Evolutionary conservation across 2,888 invertebrate genomes (phyloP).

Genomic region (Xylocampa areola): DNA sequence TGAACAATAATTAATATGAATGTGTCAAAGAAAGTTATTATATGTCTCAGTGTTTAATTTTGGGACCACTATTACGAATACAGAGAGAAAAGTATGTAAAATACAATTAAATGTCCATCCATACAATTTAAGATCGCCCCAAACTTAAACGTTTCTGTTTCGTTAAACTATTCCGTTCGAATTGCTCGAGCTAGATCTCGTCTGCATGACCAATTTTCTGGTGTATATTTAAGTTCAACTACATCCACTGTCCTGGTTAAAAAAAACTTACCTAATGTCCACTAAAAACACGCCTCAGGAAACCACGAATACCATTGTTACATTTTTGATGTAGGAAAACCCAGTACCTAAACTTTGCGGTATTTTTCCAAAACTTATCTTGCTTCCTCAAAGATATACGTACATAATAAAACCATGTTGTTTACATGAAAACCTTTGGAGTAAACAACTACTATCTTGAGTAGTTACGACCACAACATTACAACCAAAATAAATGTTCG

Average conservation of each 20-base stretch:
- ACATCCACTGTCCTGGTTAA: constrained; percentile 33
- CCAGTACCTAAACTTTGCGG: too few species aligned
- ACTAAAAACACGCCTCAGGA: constrained; percentile 28
- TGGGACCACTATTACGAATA: too few species aligned
- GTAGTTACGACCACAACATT: not conserved
- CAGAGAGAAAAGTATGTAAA: too few species aligned
- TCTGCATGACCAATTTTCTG: constrained; percentile 35
- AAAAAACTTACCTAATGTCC: constrained; percentile 12
- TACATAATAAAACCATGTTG: not conserved
- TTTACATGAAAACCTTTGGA: constrained; percentile 18
- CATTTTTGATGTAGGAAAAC: constrained; percentile 10
- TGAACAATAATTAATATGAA: too few species aligned
- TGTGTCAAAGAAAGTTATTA: too few species aligned
- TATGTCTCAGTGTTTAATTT: too few species aligned
- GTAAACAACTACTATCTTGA: constrained; percentile 1
- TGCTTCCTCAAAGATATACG: too few species aligned
- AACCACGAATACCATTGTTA: constrained; percentile 5
- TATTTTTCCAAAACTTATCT: too few species aligned
- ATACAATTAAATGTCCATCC: too few species aligned
- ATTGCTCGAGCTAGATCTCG: constrained; percentile 17
- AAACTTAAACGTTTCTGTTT: too few species aligned
- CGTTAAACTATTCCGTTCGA: too few species aligned
- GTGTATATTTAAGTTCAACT: constrained; percentile 42
- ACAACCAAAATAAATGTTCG: constrained; percentile 14
- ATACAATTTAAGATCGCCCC: too few species aligned